Evolutionary conservation across 2,888 invertebrate species (phyloP), one percentile per base, ranked within the genome.

Genomic region (Melieria omissa): DNA sequence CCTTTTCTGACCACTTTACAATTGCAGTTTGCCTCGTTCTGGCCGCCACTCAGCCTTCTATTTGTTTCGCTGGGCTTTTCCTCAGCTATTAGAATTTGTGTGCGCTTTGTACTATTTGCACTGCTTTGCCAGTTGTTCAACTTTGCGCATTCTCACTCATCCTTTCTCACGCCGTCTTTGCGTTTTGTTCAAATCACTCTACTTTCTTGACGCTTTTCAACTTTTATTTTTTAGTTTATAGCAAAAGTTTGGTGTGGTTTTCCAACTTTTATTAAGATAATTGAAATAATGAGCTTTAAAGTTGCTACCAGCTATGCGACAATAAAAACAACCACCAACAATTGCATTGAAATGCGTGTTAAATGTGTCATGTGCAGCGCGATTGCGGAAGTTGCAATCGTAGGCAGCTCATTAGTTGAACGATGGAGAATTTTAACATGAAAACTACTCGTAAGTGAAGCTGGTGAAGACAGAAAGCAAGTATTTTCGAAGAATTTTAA

Each of bases 241-340:
- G n/a, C 65, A 54, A 65, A 65, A 52, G 49, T 60, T 49, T 5
- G 42, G 44, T 60, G 60, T 44, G 49, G 60, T 42, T 60, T 67
- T 47, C 7, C 29, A 44, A 67, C 60, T 67, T 67, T 49, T 42
- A 44, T 49, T 60, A 9, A 16, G 44, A 60, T 60, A 67, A 67
- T 60, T 67, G 44, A 60, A 67, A 49, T 44, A 44, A 52, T 16
- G 45, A 65, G 45, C 29, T 65, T 45, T 16, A 29, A 55, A 55
- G 6, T 45, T 55, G 55, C 55, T 55, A 16, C 49, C 45, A 54
- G 5, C 29, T 3, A 29, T 29, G 29, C 29, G 29, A 29, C 29
- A 29, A 29, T 29, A 29, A 29, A 29, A 29, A 29, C 29, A 29
- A 29, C 29, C 29, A 29, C 29, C 29, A 29, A 29, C 29, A 29